Evolutionary conservation across 2,888 invertebrate genomes (phyloP).

Genomic region (Eudemis profundana): DNA sequence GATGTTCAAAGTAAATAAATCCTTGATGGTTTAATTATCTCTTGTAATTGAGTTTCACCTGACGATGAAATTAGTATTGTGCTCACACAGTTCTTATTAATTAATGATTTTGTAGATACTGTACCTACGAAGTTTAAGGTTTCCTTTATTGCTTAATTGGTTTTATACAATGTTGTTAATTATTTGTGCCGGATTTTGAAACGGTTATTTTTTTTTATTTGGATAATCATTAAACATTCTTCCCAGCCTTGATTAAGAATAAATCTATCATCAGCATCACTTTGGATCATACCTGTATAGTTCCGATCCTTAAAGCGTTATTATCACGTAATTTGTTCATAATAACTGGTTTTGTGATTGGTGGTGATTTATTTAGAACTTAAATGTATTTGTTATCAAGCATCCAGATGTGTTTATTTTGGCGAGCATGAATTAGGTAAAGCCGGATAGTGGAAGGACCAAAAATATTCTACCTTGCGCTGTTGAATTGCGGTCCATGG

Average conservation of each 20-base stretch:
- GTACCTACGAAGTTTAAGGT: conserved; percentile 46
- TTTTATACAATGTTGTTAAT: conserved; percentile 36
- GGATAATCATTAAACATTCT: neutral
- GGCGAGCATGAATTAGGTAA: neutral
- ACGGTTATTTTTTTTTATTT: conserved; percentile 2
- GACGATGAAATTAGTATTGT: conserved; percentile 70
- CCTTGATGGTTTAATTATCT: conserved; percentile 83
- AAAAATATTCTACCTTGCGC: too few relatives aligned
- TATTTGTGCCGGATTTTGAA: conserved; percentile 10
- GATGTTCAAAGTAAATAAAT: conserved; percentile 83
- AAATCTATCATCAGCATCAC: too few relatives aligned
- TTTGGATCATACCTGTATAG: too few relatives aligned
- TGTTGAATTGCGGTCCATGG: too few relatives aligned
- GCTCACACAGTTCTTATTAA: conserved; percentile 60
- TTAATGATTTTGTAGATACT: conserved; percentile 60
- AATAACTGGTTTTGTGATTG: too few relatives aligned
- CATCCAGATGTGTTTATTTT: neutral
- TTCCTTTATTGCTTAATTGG: conserved; percentile 48
- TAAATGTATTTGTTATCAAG: neutral
- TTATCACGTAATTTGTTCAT: too few relatives aligned
- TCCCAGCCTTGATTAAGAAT: neutral
- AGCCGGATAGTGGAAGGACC: neutral
- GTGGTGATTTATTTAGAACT: too few relatives aligned
- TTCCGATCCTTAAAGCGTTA: too few relatives aligned
- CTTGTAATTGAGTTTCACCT: conserved; percentile 82